Percentiles rank a stretch among this genome's conserved stretches.
Conservation (phyloP, 2,888 invertebrate genomes). For the Standfussiana lucernea region DNA sequence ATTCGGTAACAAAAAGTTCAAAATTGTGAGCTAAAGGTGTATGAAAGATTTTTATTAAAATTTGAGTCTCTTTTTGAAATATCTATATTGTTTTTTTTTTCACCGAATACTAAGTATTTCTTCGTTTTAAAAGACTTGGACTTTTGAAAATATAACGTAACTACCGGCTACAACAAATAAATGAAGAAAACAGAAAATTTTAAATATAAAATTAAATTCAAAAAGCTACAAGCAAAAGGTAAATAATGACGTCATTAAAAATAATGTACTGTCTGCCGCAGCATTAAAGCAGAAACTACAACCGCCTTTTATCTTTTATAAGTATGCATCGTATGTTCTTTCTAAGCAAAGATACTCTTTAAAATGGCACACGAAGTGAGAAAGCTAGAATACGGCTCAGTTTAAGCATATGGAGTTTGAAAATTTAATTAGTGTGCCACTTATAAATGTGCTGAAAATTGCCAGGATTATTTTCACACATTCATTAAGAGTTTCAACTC, state of each 20-base stretch:
- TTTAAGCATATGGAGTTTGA: neutral
- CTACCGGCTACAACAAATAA: neutral
- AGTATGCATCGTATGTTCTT: constrained; percentile 1
- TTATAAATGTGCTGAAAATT: neutral
- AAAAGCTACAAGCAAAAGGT: constrained; percentile 19
- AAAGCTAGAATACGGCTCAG: neutral
- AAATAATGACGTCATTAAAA: constrained; percentile 56
- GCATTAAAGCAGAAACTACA: constrained; percentile 27
- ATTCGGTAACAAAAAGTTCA: neutral
- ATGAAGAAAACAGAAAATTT: neutral
- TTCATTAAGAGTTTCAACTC: neutral
- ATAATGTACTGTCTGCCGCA: constrained; percentile 37
- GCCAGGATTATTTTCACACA: neutral
- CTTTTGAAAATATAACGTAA: neutral
- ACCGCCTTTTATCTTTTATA: constrained; percentile 8
- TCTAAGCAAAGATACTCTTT: neutral
- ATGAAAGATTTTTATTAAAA: too few relatives aligned
- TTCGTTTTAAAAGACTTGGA: neutral
- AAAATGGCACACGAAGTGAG: neutral
- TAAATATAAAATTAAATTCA: constrained; percentile 9
- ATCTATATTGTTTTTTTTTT: neutral
- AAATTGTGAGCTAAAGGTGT: too few relatives aligned
- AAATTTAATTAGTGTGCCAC: neutral
- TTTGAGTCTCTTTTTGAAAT: too few relatives aligned
- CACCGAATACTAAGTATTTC: neutral